Percentiles rank a stretch among this genome's conserved stretches.
phyloP scores from a whole-genome alignment of 2,113 vertebrate genomes.

The Sphaerodactylus townsendi region DNA sequence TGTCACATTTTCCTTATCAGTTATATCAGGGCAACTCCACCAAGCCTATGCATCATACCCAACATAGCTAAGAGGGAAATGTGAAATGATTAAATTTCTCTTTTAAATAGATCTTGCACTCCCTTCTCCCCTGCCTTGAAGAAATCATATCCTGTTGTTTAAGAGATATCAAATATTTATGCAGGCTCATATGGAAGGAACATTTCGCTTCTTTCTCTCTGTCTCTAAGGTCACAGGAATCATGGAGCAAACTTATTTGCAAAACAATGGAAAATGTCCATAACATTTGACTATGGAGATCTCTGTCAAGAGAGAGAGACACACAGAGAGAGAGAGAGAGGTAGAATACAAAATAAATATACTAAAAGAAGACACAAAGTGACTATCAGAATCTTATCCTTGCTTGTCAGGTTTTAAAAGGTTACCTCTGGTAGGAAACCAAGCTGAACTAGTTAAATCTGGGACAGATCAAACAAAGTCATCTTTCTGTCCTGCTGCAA shows the following conservation, averaged over 20 bases:
- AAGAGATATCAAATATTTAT: conserved; percentile 22
- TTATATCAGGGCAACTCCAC: background rate
- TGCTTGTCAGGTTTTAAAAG: too few species aligned
- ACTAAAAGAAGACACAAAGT: background rate
- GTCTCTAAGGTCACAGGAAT: background rate
- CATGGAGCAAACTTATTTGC: conserved; percentile 6
- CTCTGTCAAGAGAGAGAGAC: background rate
- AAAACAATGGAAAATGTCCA: background rate
- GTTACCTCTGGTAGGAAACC: background rate
- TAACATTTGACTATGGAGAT: background rate
- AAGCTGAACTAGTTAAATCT: background rate
- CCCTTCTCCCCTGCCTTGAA: background rate
- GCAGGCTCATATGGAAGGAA: background rate
- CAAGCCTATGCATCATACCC: background rate
- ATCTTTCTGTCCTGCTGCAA: background rate
- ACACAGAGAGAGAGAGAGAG: too few species aligned
- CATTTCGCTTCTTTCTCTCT: background rate
- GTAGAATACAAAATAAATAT: background rate
- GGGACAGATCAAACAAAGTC: background rate
- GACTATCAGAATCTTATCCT: background rate
- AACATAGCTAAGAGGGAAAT: conserved; percentile 13
- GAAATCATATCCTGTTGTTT: background rate
- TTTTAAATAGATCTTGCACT: background rate
- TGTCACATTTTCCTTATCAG: background rate
- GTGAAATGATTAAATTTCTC: conserved; percentile 23